phyloP scores from a whole-genome alignment of 2,113 vertebrate species.

The Caranx melampygus region DNA sequence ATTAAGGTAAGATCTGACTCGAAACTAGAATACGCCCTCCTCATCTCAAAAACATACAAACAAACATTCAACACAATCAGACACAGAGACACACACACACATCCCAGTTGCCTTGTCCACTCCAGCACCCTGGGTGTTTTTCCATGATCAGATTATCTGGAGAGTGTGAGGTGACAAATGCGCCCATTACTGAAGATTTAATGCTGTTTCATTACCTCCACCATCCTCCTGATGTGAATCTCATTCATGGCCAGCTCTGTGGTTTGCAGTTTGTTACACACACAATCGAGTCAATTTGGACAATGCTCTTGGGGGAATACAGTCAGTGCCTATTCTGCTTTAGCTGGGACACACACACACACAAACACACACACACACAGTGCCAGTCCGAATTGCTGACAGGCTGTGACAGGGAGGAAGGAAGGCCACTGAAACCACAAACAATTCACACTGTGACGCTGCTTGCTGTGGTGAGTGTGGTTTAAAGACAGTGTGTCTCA shows the following conservation, averaged over 20 bases:
- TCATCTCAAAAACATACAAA: not conserved
- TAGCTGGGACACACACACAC: constrained; percentile 32
- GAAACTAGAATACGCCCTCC: not conserved
- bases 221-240: constrained; percentile 16
- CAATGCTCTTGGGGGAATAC: constrained; percentile 40
- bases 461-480: not conserved
- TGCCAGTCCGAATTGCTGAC: constrained; percentile 22
- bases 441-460: constrained; percentile 26
- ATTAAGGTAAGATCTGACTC: not conserved
- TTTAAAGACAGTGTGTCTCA: constrained; percentile 66
- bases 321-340: not conserved
- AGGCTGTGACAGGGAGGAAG: constrained; percentile 25
- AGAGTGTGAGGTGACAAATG: constrained; percentile 45
- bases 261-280: constrained; percentile 44
- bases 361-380: not conserved
- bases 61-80: not conserved
- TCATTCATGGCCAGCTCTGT: constrained; percentile 32
- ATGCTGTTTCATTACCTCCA: constrained; percentile 48
- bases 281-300: constrained; percentile 59
- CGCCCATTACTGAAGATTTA: constrained; percentile 28
- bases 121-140: not conserved
- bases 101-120: constrained; percentile 10
- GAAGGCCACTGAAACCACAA: constrained; percentile 2
- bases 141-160: constrained; percentile 12
- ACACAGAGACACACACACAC: not conserved